Conservation (phyloP, 2,113 vertebrate species). For the Scalopus aquaticus region DNA sequence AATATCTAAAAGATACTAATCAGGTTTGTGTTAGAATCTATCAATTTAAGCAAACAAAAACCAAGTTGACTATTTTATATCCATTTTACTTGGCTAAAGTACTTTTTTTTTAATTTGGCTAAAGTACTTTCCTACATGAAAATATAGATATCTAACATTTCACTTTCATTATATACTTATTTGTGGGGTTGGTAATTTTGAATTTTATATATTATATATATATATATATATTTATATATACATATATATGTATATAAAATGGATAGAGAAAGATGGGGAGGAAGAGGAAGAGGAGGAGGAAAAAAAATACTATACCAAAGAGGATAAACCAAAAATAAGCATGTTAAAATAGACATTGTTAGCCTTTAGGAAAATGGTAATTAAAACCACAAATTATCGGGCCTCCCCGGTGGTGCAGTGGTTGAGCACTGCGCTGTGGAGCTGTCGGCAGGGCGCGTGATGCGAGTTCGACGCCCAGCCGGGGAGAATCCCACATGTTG, state of each 20-base stretch:
- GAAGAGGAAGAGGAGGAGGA: no score
- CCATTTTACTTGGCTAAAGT: neutral
- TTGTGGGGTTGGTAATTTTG: neutral
- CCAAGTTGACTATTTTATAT: neutral
- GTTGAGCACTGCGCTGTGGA: no score
- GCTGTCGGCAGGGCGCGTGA: no score
- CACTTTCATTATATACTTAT: neutral
- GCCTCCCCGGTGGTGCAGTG: no score
- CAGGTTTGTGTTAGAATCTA: neutral
- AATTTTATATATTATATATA: neutral
- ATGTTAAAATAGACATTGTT: neutral
- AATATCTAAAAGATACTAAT: neutral
- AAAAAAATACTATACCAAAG: neutral
- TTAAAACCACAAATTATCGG: neutral
- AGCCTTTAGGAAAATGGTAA: neutral
- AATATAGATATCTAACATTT: neutral
- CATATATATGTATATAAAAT: no score
- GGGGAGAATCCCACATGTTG: no score
- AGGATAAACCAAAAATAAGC: neutral
- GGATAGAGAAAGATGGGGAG: no score
- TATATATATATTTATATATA: no score
- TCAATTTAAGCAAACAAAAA: constrained; percentile 5
- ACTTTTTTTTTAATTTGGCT: no score
- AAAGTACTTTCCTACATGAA: no score
- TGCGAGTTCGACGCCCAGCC: no score